Percentiles rank a stretch among this genome's conserved stretches.
phyloP scores from a whole-genome alignment of 53 echinoderm and acorn worm species.

The Henricia sp. region DNA sequence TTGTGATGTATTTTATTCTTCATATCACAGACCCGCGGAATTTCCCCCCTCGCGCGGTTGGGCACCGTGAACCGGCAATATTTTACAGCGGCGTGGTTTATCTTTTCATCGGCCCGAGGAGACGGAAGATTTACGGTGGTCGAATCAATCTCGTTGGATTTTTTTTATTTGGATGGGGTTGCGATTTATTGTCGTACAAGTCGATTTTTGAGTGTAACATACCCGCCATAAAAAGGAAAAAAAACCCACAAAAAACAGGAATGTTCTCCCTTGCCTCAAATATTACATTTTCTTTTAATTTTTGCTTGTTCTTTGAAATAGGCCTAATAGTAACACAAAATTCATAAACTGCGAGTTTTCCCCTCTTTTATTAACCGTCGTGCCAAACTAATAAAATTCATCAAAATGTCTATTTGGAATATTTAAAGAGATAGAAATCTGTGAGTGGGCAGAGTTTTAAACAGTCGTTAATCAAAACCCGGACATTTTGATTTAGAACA shows the following conservation, averaged over 20 bases:
- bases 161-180: not conserved
- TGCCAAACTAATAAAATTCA: constrained; percentile 16
- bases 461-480: constrained; percentile 40
- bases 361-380: not conserved
- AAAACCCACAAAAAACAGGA: not conserved
- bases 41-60: constrained; percentile 7
- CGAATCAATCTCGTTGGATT: constrained; percentile 24
- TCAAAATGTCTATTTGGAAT: constrained; percentile 25
- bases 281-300: no score
- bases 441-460: constrained; percentile 1
- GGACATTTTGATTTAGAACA: constrained; percentile 8
- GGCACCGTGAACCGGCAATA: constrained; percentile 23
- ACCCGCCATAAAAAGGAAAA: not conserved
- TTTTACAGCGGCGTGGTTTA: constrained; percentile 48
- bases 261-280: no score
- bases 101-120: constrained; percentile 48
- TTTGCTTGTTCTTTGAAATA: no score
- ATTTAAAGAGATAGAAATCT: not conserved
- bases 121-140: constrained; percentile 27
- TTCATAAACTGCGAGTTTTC: not conserved
- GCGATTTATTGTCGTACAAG: constrained; percentile 27
- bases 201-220: not conserved
- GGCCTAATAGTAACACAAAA: not conserved
- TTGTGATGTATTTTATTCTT: not conserved
- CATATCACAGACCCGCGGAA: constrained; percentile 1